Conservation (phyloP, 2,797 vertebrate genomes). For the Halcyon chelicuti region DNA sequence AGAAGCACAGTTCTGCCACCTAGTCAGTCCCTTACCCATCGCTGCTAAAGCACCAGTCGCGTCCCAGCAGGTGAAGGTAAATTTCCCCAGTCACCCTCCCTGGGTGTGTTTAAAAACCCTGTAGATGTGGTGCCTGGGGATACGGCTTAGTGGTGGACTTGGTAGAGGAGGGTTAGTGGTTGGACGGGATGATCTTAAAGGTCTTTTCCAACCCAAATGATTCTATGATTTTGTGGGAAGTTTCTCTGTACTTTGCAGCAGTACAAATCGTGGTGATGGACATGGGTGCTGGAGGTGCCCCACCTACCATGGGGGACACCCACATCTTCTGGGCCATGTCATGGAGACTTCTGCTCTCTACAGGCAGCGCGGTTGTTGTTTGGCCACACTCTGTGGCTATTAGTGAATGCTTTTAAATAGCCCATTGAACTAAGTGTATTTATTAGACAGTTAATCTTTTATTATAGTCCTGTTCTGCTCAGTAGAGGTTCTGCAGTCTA, state of each 20-base stretch:
- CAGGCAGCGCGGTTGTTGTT: not conserved
- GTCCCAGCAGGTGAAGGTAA: not conserved
- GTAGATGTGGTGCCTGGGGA: no score
- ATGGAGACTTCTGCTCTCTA: not conserved
- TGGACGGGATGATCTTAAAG: no score
- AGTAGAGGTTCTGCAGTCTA: not conserved
- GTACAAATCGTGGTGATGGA: not conserved
- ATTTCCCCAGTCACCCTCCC: not conserved
- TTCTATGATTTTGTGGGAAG: not conserved
- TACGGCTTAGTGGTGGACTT: no score
- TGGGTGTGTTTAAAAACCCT: no score
- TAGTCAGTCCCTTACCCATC: not conserved
- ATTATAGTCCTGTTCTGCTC: not conserved
- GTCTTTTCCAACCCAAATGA: no score
- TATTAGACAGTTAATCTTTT: not conserved
- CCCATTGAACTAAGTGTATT: rapidly evolving
- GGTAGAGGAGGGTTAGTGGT: no score
- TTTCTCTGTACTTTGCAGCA: not conserved
- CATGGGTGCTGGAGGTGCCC: not conserved
- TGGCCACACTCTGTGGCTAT: not conserved
- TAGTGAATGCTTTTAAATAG: not conserved
- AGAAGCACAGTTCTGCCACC: not conserved
- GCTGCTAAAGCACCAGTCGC: not conserved
- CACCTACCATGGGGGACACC: rapidly evolving
- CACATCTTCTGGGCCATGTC: not conserved